These are phyloP conservation scores for Ricordea florida DNA, from an alignment of 92 coral and sea anemone species.

Conservation along the genomic window DNA sequence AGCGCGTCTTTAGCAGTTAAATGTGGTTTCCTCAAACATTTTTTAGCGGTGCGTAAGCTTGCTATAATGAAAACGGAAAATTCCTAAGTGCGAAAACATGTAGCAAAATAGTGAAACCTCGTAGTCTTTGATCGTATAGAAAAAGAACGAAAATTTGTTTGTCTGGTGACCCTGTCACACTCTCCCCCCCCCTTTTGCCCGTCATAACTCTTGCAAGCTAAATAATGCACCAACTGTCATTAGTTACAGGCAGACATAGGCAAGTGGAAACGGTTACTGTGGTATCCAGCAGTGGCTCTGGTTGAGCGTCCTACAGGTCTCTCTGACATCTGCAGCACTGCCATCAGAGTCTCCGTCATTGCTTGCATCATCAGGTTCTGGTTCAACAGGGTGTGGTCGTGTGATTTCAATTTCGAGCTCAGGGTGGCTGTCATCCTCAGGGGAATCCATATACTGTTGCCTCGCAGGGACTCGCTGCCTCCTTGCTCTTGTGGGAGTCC, in stretches of 20 bases:
- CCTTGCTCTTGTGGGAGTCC: neutral
- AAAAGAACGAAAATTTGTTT: too few species aligned
- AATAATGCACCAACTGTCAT: neutral
- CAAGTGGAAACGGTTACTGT: slow-evolving; percentile 12
- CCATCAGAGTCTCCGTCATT: neutral
- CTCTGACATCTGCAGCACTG: neutral
- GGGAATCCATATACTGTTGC: neutral
- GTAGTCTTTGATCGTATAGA: too few species aligned
- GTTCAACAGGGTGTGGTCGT: neutral
- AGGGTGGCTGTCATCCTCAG: slow-evolving; percentile 2
- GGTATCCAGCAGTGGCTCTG: slow-evolving; percentile 41
- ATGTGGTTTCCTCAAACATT: too few species aligned
- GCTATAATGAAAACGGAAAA: too few species aligned
- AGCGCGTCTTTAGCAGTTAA: too few species aligned
- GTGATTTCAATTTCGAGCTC: slow-evolving; percentile 5
- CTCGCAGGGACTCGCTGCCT: neutral
- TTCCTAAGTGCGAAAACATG: too few species aligned
- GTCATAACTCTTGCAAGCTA: slow-evolving; percentile 16
- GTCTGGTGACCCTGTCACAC: slow-evolving; percentile 40
- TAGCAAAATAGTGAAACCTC: too few species aligned
- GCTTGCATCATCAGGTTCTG: neutral
- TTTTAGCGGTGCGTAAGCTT: too few species aligned
- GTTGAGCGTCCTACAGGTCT: slow-evolving; percentile 30
- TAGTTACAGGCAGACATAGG: neutral
- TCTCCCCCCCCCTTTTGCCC: slow-evolving; percentile 50